Conservation (phyloP, 2,113 vertebrate species). For the Dipodomys spectabilis region DNA sequence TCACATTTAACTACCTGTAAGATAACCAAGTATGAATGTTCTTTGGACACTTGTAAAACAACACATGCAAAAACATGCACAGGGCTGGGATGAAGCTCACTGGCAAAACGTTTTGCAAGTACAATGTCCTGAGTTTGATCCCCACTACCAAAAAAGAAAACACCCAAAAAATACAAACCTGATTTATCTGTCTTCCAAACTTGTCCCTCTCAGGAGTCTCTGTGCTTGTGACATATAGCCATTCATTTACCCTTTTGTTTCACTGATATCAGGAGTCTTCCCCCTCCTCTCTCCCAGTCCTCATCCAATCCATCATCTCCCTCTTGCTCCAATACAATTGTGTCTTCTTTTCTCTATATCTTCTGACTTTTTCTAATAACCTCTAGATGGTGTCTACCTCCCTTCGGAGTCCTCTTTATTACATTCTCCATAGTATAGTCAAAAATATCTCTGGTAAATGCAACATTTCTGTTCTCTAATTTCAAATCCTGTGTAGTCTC, state of each 20-base stretch:
- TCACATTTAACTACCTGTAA: neutral
- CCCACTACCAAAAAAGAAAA: too few relatives aligned
- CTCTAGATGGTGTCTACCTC: neutral
- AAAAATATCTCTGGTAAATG: slow-evolving; percentile 11
- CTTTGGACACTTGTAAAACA: neutral
- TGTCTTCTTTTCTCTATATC: neutral
- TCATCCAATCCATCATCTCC: neutral
- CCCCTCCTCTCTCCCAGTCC: neutral
- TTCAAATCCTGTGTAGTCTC: neutral
- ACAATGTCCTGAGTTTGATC: too few relatives aligned
- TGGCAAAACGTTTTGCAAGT: too few relatives aligned
- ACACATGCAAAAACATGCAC: neutral
- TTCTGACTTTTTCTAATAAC: neutral
- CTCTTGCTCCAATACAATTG: neutral
- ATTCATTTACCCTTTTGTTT: neutral
- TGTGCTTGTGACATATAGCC: neutral
- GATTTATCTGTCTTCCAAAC: neutral
- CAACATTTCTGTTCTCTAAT: neutral
- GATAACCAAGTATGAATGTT: neutral
- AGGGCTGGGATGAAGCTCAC: too few relatives aligned
- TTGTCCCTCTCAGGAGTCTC: neutral
- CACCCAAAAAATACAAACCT: too few relatives aligned
- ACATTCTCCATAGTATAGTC: neutral
- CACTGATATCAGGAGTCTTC: neutral
- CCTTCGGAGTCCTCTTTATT: neutral